Conservation (phyloP, 1,140 invertebrate genomes). For the Drosophila paulistorum region DNA sequence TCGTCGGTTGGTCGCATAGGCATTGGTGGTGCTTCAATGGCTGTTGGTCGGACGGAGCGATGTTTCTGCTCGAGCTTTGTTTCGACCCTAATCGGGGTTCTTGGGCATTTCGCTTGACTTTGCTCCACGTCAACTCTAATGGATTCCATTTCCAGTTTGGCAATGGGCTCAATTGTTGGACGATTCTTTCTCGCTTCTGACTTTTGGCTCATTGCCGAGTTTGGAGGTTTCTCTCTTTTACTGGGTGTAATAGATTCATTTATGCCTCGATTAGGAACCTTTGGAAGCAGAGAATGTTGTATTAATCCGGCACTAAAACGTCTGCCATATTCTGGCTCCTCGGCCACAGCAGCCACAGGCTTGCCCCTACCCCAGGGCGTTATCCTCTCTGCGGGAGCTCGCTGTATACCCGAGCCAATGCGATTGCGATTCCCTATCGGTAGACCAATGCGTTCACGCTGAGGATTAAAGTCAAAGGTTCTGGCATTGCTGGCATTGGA, state of each 20-base stretch:
- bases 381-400: constrained; percentile 35
- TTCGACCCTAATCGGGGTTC: background rate
- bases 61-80: background rate
- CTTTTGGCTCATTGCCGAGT: background rate
- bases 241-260: constrained; percentile 15
- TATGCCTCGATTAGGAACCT: constrained; percentile 2
- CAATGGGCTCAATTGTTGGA: background rate
- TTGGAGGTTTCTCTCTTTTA: background rate
- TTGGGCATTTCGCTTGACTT: background rate
- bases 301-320: constrained; percentile 38
- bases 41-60: background rate
- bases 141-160: background rate
- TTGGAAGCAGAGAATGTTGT: constrained; percentile 15
- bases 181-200: background rate
- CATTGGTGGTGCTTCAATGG: background rate
- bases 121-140: background rate
- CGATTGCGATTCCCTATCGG: constrained; percentile 44
- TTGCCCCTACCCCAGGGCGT: constrained; percentile 50
- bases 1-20: background rate
- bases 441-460: constrained; percentile 63
- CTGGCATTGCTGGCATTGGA: constrained; percentile 43
- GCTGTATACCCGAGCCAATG: constrained; percentile 46
- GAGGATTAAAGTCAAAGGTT: constrained; percentile 73
- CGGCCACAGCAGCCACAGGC: constrained; percentile 37
- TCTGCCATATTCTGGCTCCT: constrained; percentile 41